Evolutionary conservation across 2,113 vertebrate species (phyloP).

Genomic region (Catharus fuscescens): DNA sequence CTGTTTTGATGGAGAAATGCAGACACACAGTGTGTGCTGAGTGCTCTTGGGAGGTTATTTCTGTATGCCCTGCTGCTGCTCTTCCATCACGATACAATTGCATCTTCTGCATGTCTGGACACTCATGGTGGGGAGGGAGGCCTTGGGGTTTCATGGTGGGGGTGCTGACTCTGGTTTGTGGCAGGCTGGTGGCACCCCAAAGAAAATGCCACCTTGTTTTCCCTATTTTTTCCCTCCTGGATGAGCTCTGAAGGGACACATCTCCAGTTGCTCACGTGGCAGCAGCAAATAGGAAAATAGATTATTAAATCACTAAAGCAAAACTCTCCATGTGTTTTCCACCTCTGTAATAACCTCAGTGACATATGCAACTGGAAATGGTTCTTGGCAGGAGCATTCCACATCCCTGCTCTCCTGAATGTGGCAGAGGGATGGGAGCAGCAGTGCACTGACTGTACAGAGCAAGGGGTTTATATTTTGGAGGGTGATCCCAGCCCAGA

Average conservation of each 20-base stretch:
- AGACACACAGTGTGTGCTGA: background rate
- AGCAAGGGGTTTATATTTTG: background rate
- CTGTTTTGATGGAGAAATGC: background rate
- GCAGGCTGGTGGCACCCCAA: background rate
- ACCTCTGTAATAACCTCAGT: background rate
- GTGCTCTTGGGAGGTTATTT: background rate
- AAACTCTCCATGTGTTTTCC: background rate
- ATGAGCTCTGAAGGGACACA: rapidly evolving
- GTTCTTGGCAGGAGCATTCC: background rate
- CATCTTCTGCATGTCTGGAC: background rate
- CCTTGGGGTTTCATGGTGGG: background rate
- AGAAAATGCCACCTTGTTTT: background rate
- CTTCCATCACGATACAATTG: background rate
- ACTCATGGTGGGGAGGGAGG: background rate
- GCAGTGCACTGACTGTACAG: background rate
- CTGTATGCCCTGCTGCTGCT: rapidly evolving
- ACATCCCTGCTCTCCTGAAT: background rate
- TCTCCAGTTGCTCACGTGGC: background rate
- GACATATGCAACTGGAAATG: background rate
- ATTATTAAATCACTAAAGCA: background rate
- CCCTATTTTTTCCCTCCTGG: background rate
- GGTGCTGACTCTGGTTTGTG: background rate
- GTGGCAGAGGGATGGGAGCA: background rate
- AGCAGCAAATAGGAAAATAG: background rate
- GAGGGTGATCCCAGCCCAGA: background rate